Conservation (phyloP, 2,113 vertebrate species). For the Oryzias javanicus region DNA sequence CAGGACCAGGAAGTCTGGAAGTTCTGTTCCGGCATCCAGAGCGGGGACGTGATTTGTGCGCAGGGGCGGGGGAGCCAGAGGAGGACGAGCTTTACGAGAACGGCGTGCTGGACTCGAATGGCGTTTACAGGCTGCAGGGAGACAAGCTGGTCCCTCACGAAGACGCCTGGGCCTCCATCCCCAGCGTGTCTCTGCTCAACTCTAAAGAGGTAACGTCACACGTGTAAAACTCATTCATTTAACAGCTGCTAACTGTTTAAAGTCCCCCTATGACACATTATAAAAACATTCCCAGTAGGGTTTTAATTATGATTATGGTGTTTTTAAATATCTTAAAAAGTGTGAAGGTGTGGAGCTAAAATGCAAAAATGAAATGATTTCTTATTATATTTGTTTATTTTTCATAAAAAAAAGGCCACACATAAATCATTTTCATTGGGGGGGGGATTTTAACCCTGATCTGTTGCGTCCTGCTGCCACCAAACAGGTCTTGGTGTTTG, state of each 20-base stretch:
- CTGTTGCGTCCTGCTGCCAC: neutral
- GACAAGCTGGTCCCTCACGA: conserved; percentile 79
- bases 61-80: conserved; percentile 79
- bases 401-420: too few species aligned
- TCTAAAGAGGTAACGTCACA: conserved; percentile 75
- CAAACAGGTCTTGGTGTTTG: conserved; percentile 78
- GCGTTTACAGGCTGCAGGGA: conserved; percentile 75
- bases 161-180: conserved; percentile 79
- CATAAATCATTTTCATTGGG: neutral
- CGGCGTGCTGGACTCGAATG: conserved; percentile 75
- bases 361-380: too few species aligned
- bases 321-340: too few species aligned
- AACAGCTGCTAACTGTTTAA: neutral
- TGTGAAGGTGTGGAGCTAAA: too few species aligned
- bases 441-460: neutral
- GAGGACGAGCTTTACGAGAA: conserved; percentile 82
- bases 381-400: too few species aligned
- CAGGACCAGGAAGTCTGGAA: neutral
- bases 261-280: too few species aligned
- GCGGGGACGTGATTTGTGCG: neutral
- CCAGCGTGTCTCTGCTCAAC: conserved; percentile 76
- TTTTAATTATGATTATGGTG: too few species aligned
- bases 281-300: too few species aligned
- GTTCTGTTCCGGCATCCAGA: neutral
- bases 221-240: neutral